Base-by-base conservation (phyloP, 2,888 invertebrate species). In the Stomorhina lunata region DNA sequence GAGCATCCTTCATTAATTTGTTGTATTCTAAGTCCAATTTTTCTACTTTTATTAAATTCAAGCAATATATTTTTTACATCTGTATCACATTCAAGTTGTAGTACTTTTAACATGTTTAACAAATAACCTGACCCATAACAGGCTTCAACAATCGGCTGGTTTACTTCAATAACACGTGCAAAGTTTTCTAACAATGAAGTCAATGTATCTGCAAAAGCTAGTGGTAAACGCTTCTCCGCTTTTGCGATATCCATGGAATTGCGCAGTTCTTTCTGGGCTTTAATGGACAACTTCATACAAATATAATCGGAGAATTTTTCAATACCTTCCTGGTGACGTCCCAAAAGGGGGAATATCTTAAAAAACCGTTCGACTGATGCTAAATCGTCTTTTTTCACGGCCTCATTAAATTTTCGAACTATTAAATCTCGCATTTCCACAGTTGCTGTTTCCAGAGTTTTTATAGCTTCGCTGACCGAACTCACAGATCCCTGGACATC, bases 261-360 rank as follows among this genome's bases (percentile, higher is more conserved):
- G 83, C 94, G 93, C 17, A 97, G 88, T 89, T 95, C 95, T 87
- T 95, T 95, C 81, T 94, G 94, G 0, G 95, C 94, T 77, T 94
- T 94, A 66, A 93, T 93, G 76, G 94, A 92, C 7, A 95, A 89
- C 92, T 94, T 97, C 9, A 94, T 93, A 84, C 97, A 95, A 9
- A 99, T 93, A 90, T 98, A 98, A 55, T 93, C 94, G 32, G 97
- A 96, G 88, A 98, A 97, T 86, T 97, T 94, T 78, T 94, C 94
- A 12, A 99, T 93, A 0, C 99, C 99, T 86, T 97, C 96, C 45
- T 95, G 94, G 81, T 98, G 96, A 91, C 97, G 95, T 17, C 97
- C 97, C 7, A 99, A 92, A 80, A 99, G 92, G 0, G 99, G 99
- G 91, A 99, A 99, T 87, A 99, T 95, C 91, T 99, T 99, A 91